Evolutionary conservation across 92 coral and sea anemone genomes (phyloP).

Genomic region (Parazoanthus darwini): DNA sequence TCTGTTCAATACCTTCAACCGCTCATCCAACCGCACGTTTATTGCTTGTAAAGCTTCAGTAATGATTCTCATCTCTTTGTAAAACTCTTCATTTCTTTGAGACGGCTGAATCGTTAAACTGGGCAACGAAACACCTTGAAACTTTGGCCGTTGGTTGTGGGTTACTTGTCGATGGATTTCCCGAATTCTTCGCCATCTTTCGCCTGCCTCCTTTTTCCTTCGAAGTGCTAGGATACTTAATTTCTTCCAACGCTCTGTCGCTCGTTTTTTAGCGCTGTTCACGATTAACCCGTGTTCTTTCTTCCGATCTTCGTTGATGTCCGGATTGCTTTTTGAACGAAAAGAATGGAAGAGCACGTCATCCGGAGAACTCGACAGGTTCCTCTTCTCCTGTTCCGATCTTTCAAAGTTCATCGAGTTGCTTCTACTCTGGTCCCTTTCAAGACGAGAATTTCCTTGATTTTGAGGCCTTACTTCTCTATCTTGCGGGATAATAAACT

Average conservation of each 20-base stretch:
- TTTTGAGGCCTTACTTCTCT: neutral
- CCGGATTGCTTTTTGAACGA: constrained; percentile 37
- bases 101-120: neutral
- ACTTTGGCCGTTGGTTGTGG: neutral
- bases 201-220: constrained; percentile 1
- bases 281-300: neutral
- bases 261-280: neutral
- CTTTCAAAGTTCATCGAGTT: neutral
- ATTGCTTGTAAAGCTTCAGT: constrained; percentile 30
- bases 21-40: neutral
- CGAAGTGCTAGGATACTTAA: neutral
- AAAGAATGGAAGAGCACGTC: neutral
- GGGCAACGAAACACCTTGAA: constrained; percentile 7
- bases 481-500: neutral
- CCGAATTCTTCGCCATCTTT: constrained; percentile 17
- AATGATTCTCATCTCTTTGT: constrained; percentile 34
- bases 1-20: constrained; percentile 1
- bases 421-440: neutral
- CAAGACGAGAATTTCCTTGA: neutral
- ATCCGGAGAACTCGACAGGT: neutral
- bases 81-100: constrained; percentile 10
- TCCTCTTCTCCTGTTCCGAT: neutral
- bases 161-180: constrained; percentile 29
- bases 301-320: neutral
- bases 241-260: neutral